Percentiles rank a stretch among this genome's conserved stretches.
phyloP scores from a whole-genome alignment of 2,888 invertebrate genomes.

The Vannuccia rotundouncinata region DNA sequence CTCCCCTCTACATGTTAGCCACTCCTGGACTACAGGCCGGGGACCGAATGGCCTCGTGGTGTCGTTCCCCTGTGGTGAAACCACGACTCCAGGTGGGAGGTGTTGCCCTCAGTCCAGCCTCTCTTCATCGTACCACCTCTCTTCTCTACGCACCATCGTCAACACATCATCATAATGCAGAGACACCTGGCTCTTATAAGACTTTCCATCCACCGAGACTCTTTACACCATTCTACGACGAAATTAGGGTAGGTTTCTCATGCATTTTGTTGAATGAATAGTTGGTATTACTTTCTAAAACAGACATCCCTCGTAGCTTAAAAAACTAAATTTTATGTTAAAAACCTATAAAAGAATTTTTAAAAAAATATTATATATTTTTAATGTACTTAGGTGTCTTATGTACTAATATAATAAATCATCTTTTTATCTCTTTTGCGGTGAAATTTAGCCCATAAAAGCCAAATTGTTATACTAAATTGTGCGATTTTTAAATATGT shows the following conservation, averaged over 20 bases:
- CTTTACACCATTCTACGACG: slow-evolving; percentile 89
- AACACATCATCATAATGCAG: not conserved
- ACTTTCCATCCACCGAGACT: slow-evolving; percentile 64
- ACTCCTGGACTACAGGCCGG: not conserved
- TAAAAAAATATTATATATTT: too few species aligned
- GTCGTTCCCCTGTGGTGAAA: not conserved
- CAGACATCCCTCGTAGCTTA: too few species aligned
- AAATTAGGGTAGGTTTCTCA: slow-evolving; percentile 67
- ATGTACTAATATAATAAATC: too few species aligned
- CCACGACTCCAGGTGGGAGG: not conserved
- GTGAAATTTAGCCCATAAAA: too few species aligned
- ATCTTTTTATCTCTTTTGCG: too few species aligned
- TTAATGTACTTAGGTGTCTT: too few species aligned
- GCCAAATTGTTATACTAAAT: too few species aligned
- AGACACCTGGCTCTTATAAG: not conserved
- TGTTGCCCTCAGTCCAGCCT: not conserved
- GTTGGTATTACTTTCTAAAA: too few species aligned
- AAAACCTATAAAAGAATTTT: too few species aligned
- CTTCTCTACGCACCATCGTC: not conserved
- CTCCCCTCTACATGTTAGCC: slow-evolving; percentile 18
- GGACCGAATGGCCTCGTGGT: slow-evolving; percentile 24
- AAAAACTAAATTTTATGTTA: too few species aligned
- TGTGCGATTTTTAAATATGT: too few species aligned
- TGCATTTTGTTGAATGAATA: not conserved
- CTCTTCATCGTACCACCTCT: not conserved